Evolutionary conservation across 2,113 vertebrate species (phyloP).

Genomic region (Epinephelus fuscoguttatus): DNA sequence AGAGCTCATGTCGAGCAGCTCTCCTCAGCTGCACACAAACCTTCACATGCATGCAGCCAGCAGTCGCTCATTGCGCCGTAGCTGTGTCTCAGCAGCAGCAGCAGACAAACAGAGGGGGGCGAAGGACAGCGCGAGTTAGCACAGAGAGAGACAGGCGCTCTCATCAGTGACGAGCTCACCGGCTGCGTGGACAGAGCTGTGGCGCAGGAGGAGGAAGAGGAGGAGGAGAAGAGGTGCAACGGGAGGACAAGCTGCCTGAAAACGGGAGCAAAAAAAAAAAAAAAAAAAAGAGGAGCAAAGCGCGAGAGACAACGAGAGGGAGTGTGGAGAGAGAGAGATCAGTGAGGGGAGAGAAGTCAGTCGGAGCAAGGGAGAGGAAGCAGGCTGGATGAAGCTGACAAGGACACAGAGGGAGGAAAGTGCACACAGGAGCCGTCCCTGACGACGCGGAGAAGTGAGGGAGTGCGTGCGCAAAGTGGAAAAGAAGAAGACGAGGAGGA

Average conservation of each 20-base stretch:
- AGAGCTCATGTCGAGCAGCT: background rate
- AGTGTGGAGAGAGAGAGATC: constrained; percentile 42
- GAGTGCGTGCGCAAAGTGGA: constrained; percentile 61
- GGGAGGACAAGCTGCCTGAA: constrained; percentile 59
- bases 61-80: constrained; percentile 38
- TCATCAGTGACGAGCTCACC: constrained; percentile 72
- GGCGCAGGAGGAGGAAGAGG: constrained; percentile 67
- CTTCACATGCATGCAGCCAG: constrained; percentile 26
- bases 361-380: constrained; percentile 58
- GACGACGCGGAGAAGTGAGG: constrained; percentile 44
- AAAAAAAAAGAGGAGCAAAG: constrained; percentile 17
- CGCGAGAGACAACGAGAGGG: constrained; percentile 10
- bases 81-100: constrained; percentile 48
- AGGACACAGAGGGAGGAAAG: constrained; percentile 65
- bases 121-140: constrained; percentile 65
- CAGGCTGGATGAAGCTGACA: constrained; percentile 64
- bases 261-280: constrained; percentile 31
- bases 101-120: constrained; percentile 59
- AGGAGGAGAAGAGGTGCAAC: constrained; percentile 55
- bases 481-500: constrained; percentile 57
- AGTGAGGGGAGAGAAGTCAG: constrained; percentile 68
- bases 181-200: constrained; percentile 74
- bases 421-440: constrained; percentile 42
- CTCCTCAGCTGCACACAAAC: constrained; percentile 25
- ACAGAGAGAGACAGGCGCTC: constrained; percentile 68